phyloP scores from a whole-genome alignment of 2,797 vertebrate species.

The Halcyon chelicuti region DNA sequence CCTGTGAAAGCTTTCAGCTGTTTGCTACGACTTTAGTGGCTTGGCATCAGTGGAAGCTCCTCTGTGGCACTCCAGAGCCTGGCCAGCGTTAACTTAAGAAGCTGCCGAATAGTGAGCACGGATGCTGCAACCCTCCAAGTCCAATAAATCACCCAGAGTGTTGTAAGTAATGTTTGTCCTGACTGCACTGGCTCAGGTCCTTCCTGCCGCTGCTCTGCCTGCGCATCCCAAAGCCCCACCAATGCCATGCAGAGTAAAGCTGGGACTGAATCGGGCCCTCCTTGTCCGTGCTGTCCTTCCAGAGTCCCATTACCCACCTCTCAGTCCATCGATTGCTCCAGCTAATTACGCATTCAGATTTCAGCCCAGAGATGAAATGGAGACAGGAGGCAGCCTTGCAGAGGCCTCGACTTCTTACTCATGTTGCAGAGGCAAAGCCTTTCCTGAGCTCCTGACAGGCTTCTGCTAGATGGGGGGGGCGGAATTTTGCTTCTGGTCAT shows the following conservation, averaged over 20 bases:
- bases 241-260: fast-evolving
- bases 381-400: neutral
- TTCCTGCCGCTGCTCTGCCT: neutral
- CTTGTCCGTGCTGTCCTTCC: neutral
- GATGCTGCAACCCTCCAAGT: neutral
- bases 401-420: neutral
- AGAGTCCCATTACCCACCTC: neutral
- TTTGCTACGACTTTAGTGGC: neutral
- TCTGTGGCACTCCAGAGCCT: fast-evolving
- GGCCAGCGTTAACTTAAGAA: neutral
- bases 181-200: fast-evolving
- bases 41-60: neutral
- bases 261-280: neutral
- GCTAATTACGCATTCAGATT: neutral
- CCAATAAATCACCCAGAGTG: neutral
- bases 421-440: neutral
- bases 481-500: neutral
- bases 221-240: fast-evolving
- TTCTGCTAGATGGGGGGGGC: neutral
- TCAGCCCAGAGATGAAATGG: neutral
- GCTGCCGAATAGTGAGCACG: neutral
- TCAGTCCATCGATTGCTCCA: neutral
- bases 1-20: neutral
- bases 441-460: neutral
- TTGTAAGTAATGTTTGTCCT: fast-evolving